Base-by-base conservation (phyloP, 2,113 vertebrate genomes). In the Acanthisitta chloris region DNA sequence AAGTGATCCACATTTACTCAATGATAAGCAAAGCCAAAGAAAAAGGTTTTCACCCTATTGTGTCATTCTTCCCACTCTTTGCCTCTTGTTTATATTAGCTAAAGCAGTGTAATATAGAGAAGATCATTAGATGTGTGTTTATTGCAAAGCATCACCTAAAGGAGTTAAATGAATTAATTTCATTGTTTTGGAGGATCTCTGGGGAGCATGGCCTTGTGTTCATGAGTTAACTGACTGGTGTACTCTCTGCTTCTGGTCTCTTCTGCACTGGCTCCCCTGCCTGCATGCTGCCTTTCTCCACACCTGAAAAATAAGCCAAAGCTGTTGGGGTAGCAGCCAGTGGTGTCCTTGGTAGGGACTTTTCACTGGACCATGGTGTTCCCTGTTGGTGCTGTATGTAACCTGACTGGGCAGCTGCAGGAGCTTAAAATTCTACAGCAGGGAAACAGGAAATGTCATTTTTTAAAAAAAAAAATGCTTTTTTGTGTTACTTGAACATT, bases 291-390 rank as follows among this genome's bases (percentile, higher is more conserved):
- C 9, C 14, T 54, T 85, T 80, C 71, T 59, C 66, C 57, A 1
- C 3, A 2, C 61, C n/a, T n/a, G 42, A n/a, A 81, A 84, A 66
- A n/a, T 31, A 36, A 14, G 21, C 34, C 28, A 4, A 6, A 14
- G 8, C 10, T 31, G 4, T 43, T 72, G 62, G 21, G 31, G 36
- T 46, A 57, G 38, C 45, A 69, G 8, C 48, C 21, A n/a, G 26
- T 0, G 0, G 4, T 48, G 31, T 33, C 6, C 31, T 55, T 24
- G 0, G 0, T 1, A 19, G n/a, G 43, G 45, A 70, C 31, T 12
- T 57, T 57, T 70, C 10, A 9, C 14, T 14, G 33, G 29, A 28
- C 62, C 69, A 10, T 9, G n/a, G 23, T 55, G 7, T 14, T 43
- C n/a, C 20, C 13, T 46, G 15, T 4, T 51, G 17, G 7, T 20